A percentile compares a stretch with the other conserved stretches of the same genome.
These are phyloP conservation scores for Glyphotaelius pellucidus DNA, from an alignment of 2,888 invertebrate species.

Conservation along the genomic window DNA sequence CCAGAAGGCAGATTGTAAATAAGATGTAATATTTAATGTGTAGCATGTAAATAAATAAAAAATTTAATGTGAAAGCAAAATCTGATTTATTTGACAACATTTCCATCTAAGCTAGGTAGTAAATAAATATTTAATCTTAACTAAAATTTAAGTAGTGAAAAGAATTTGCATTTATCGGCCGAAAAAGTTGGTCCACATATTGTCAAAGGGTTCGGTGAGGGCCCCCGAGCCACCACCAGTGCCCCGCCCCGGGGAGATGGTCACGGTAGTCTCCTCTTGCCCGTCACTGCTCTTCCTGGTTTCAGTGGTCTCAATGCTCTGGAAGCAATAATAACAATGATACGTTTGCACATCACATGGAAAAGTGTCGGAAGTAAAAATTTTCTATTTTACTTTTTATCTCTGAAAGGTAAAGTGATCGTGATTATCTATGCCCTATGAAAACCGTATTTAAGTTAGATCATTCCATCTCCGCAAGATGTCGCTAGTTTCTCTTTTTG, in stretches of 20 bases:
- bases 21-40: slow-evolving; percentile 34
- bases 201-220: background rate
- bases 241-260: slow-evolving; percentile 32
- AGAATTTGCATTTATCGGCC: slow-evolving; percentile 6
- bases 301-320: slow-evolving; percentile 77
- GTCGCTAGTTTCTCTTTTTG: too few relatives aligned
- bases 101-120: slow-evolving; percentile 6
- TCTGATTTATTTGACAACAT: slow-evolving; percentile 11
- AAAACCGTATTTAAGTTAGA: too few relatives aligned
- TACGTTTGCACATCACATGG: background rate
- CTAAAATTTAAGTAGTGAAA: slow-evolving; percentile 45
- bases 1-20: slow-evolving; percentile 62
- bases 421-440: too few relatives aligned
- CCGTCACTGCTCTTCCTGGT: slow-evolving; percentile 70
- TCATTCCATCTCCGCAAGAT: too few relatives aligned
- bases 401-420: too few relatives aligned
- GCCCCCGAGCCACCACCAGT: background rate
- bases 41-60: slow-evolving; percentile 54
- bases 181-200: slow-evolving; percentile 40
- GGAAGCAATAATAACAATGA: slow-evolving; percentile 58
- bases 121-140: slow-evolving; percentile 28
- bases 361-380: background rate
- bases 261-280: slow-evolving; percentile 61
- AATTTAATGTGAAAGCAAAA: slow-evolving; percentile 52
- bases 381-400: too few relatives aligned